These are phyloP conservation scores for Pseudomugil gertrudae DNA, from an alignment of 2,797 vertebrate species.

Conservation along the genomic window DNA sequence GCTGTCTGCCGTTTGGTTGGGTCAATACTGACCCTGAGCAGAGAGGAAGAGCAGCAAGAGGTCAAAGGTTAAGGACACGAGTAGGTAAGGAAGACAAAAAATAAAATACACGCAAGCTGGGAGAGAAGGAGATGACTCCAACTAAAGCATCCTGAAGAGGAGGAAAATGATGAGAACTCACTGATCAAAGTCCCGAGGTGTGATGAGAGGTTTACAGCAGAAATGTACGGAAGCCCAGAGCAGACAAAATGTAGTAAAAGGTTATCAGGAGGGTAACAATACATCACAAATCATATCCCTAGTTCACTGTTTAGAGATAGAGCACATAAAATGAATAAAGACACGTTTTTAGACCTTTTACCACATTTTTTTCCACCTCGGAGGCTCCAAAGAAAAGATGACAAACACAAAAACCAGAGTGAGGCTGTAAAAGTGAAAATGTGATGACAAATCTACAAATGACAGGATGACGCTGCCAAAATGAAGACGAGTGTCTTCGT, in stretches of 20 bases:
- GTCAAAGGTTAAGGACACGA: constrained; percentile 77
- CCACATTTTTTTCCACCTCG: constrained; percentile 10
- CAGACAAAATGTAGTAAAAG: constrained; percentile 13
- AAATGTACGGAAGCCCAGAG: constrained; percentile 13
- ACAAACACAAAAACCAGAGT: constrained; percentile 46
- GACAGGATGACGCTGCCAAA: not conserved
- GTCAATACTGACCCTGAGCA: constrained; percentile 87
- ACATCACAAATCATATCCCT: not conserved
- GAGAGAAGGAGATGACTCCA: constrained; percentile 42
- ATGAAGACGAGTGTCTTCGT: constrained; percentile 13
- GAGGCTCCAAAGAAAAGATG: constrained; percentile 25
- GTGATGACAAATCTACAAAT: no score
- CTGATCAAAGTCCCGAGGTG: constrained; percentile 22
- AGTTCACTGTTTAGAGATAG: not conserved
- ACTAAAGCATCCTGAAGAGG: constrained; percentile 43
- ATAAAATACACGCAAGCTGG: constrained; percentile 40
- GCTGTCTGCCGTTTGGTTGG: constrained; percentile 84
- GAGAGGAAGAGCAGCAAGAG: constrained; percentile 81
- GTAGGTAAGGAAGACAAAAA: constrained; percentile 72
- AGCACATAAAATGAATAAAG: not conserved
- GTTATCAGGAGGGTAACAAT: not conserved
- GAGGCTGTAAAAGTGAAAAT: constrained; percentile 28
- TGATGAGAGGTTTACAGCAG: constrained; percentile 6
- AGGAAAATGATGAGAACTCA: constrained; percentile 30
- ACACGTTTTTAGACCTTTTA: not conserved